A percentile compares a stretch with the other conserved stretches of the same genome.
These are phyloP conservation scores for Apogon talboti DNA, from an alignment of 2,797 vertebrate genomes.

Conservation along the genomic window DNA sequence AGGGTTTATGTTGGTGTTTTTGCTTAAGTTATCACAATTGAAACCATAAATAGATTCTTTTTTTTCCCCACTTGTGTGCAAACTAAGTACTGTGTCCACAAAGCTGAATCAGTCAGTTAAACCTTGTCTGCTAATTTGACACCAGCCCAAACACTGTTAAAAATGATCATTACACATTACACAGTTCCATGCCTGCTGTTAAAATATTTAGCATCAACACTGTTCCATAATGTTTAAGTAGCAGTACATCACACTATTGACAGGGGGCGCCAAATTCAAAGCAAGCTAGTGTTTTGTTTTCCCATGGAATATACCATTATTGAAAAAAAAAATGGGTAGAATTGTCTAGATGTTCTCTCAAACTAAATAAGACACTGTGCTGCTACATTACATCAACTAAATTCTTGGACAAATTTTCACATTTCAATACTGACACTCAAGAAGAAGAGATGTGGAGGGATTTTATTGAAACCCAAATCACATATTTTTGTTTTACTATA, in stretches of 20 bases:
- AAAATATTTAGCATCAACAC: conserved; percentile 8
- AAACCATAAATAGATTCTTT: neutral
- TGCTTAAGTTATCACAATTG: too few species aligned
- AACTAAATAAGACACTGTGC: neutral
- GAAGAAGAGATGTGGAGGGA: neutral
- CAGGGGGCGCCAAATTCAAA: conserved; percentile 68
- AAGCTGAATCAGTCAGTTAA: neutral
- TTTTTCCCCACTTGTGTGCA: neutral
- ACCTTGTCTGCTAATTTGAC: neutral
- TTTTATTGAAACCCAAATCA: conserved; percentile 25
- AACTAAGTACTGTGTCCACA: neutral
- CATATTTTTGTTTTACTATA: conserved; percentile 6
- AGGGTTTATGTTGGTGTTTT: too few species aligned
- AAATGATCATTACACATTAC: neutral
- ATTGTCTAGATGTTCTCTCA: conserved; percentile 19
- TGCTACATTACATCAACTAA: conserved; percentile 24
- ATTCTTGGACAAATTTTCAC: conserved; percentile 17
- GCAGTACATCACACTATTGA: conserved; percentile 28
- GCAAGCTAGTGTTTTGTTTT: conserved; percentile 21
- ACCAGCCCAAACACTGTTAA: neutral
- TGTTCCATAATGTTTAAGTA: neutral
- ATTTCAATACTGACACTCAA: conserved; percentile 22
- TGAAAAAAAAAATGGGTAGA: conserved; percentile 29
- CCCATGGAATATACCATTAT: conserved; percentile 27
- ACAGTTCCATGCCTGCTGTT: neutral